Evolutionary conservation across 2,113 vertebrate species (phyloP), one percentile per base, ranked within the genome.

Genomic region (Albula goreensis): DNA sequence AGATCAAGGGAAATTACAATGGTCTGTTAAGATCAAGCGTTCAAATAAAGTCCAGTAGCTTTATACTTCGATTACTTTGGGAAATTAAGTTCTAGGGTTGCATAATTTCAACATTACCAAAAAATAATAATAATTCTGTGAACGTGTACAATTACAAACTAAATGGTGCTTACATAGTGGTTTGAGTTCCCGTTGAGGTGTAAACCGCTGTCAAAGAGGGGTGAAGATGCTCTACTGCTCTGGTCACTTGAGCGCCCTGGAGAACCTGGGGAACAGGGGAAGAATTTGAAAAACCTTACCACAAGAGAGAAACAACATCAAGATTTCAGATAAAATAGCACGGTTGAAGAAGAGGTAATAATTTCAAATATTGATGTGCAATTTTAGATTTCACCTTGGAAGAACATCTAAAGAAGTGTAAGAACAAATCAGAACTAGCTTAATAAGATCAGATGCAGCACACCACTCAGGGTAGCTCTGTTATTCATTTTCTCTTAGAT

Each of bases 151-250:
- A 15, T 22, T 0, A 60, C 19, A 17, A 49, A 78, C 25, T 53
- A 50, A 50, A 31, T n/a, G 4, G 48, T 86, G 87, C 97, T 92
- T 96, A 99, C 98, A 6, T 96, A 96, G 93, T 95, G 96, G 83
- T 91, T 94, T 87, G 95, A 95, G 89, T 95, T 96, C 89, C 97
- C 96, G 90, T 97, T 99, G 90, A 99, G 95, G 93, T 98, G 97
- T 90, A 98, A 94, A 82, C 97, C 97, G 81, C 97, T 98, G 95
- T 98, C 97, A 90, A 97, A 99, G 48, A 98, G 96, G 63, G 97
- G 98, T 0, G 97, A 98, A 12, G 97, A 97, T 41, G 95, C 91
- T 83, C 96, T 91, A 83, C 97, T 98, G 92, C 96, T 95, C 74
- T 96, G 96, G 93, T 96, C 95, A 87, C 95, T 96, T 86, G 96